Evolutionary conservation across 2,797 vertebrate species (phyloP), one percentile per base, ranked within the genome.

Genomic region (Sibirionetta formosa): DNA sequence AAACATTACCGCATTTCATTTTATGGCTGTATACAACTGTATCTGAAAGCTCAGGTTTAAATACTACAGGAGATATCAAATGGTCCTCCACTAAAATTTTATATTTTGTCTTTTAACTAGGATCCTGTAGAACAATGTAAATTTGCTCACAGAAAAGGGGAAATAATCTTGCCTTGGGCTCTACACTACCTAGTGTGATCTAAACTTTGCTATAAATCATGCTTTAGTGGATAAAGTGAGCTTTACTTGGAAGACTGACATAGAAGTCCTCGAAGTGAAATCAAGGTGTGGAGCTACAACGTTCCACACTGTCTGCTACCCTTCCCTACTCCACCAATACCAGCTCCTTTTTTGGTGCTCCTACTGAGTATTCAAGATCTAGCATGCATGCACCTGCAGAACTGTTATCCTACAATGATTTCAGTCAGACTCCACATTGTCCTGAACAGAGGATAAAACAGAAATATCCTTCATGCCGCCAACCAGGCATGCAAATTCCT

Each of bases 121-220:
- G 35, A 64, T 63, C n/a, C 69, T 51, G 36, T 24, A 71, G 18
- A 90, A 80, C 20, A 65, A 64, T 14, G 26, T 9, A 18, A 17
- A 70, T 73, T 86, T 82, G 7, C 27, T 88, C 64, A 69, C 35
- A 80, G 76, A 77, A 38, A 86, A 69, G 4, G 9, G 46, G 24
- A 83, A 83, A 77, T 44, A 60, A 8, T 48, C 76, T 79, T 72
- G 40, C 44, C 2, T 2, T n/a, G 14, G 26, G 60, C 51, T 68
- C 50, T 75, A 20, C 19, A 26, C 19, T 79, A 79, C 38, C 57
- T 38, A 79, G 14, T 3, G 7, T 36, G 50, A 64, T 57, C 29
- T 69, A 60, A 87, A 76, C 24, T 14, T 75, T 57, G 20, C 18
- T n/a, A 65, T 44, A 91, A 82, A 82, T 51, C 38, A 75, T 23